A percentile compares a stretch with the other conserved stretches of the same genome.
Conservation (phyloP, 1,140 invertebrate genomes). For the Drosophila nigrodunni region DNA sequence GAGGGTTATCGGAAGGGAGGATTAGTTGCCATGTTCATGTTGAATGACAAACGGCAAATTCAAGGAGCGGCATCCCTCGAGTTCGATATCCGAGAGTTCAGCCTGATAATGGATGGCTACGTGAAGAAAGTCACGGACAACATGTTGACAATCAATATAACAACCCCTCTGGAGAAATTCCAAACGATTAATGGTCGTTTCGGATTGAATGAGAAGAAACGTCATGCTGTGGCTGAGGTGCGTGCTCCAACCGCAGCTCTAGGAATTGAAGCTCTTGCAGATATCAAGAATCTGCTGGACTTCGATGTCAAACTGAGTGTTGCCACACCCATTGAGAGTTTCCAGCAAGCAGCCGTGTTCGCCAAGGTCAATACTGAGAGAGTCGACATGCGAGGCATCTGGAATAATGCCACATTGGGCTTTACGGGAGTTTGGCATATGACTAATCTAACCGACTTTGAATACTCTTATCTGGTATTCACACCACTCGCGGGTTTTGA, state of each 20-base stretch:
- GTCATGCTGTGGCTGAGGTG: constrained; percentile 89
- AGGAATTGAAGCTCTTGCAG: constrained; percentile 88
- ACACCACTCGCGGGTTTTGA: constrained; percentile 90
- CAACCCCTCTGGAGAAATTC: constrained; percentile 89
- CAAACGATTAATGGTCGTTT: constrained; percentile 88
- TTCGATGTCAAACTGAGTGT: constrained; percentile 90
- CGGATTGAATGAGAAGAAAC: constrained; percentile 88
- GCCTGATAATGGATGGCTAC: constrained; percentile 87
- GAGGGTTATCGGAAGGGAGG: constrained; percentile 88
- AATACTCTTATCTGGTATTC: constrained; percentile 91
- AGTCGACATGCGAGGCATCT: constrained; percentile 89
- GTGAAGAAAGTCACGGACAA: constrained; percentile 88
- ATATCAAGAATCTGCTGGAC: constrained; percentile 86
- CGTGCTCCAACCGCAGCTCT: constrained; percentile 88
- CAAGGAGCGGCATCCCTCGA: constrained; percentile 88
- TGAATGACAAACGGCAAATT: constrained; percentile 87
- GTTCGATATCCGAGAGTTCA: constrained; percentile 89
- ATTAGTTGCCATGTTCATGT: constrained; percentile 87
- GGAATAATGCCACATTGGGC: constrained; percentile 90
- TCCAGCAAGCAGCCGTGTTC: constrained; percentile 86
- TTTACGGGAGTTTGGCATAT: constrained; percentile 91
- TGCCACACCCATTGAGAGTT: constrained; percentile 89
- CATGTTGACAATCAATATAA: constrained; percentile 89
- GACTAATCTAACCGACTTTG: constrained; percentile 88
- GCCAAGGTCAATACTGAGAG: constrained; percentile 67